Base-by-base conservation (phyloP, 2,888 invertebrate species). In the Tachina grossa region DNA sequence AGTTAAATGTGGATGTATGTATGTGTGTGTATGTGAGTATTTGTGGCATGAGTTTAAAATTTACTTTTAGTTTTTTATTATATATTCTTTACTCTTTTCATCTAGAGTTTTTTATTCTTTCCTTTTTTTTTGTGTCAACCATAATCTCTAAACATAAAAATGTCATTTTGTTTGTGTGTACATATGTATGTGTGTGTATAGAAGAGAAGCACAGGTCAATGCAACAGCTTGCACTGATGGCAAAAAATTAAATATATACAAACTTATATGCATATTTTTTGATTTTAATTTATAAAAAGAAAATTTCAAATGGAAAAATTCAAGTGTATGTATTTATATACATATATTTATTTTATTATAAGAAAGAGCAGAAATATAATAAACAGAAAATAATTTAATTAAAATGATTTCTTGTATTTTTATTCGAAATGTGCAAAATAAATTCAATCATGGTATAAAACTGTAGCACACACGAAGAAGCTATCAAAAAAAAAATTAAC, bases 171-270 rank as follows among this genome's bases (percentile, higher is more conserved):
- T 31, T 43, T 51, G 59, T 16, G 2, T n/a, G 45, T 77, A 55
- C 19, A 6, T 31, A 6, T 6, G 31, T 31, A 2, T 6, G 31
- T 31, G 5, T 45, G 16, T 16, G 14, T 49, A 69, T 6, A 47
- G 63, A 53, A 55, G 16, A 61, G 55, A 47, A 41, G 66, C 55
- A 79, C 78, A 82, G 85, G 82, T 85, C 85, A 82, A 59, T 82
- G 85, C 85, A 85, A 85, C 85, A 85, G 85, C 82, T 85, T 85
- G 85, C 78, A 51, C 74, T 77, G 66, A 71, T 45, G 69, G 16
- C 55, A 55, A 59, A 68, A 68, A 9, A 74, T 43, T 31, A 63
- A 45, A 55, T 5, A 31, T 31, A 31, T 6, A 6, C 31, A 31
- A 31, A 31, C 6, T 6, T 31, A 31, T 31, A 8, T 57, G 19